These are phyloP conservation scores for Silurus lanzhouensis DNA, from an alignment of 2,797 vertebrate genomes.

Conservation along the genomic window DNA sequence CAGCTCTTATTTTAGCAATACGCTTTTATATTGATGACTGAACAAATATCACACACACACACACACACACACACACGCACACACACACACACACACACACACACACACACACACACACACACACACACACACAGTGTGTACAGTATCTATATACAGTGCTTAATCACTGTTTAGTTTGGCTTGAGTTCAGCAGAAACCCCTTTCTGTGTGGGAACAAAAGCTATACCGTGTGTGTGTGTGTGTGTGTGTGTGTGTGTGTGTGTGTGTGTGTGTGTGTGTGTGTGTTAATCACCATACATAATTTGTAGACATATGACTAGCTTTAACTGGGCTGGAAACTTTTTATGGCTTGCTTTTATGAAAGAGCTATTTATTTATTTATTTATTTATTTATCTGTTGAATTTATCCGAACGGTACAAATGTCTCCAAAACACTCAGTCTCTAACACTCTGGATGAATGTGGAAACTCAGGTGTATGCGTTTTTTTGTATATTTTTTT, in stretches of 20 bases:
- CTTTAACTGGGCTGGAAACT: not conserved
- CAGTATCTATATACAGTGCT: not conserved
- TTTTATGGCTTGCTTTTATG: not conserved
- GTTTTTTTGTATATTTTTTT: not conserved
- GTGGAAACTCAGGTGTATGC: slow-evolving; percentile 20
- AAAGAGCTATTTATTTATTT: not conserved
- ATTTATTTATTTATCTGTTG: not conserved
- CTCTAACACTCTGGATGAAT: not conserved
- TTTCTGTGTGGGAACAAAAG: not conserved
- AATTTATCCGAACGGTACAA: too few species aligned
- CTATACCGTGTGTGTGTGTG: not conserved
- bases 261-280: not conserved
- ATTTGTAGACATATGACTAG: not conserved
- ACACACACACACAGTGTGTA: not conserved
- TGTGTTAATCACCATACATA: not conserved
- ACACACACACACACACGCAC: not conserved
- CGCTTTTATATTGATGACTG: slow-evolving; percentile 1
- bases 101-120: not conserved
- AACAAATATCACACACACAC: not conserved
- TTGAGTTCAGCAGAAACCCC: not conserved
- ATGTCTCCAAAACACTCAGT: not conserved
- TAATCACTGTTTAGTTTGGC: slow-evolving; percentile 6
- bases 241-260: not conserved
- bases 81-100: not conserved
- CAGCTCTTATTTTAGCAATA: not conserved